Percentiles rank a stretch among this genome's conserved stretches.
Conservation (phyloP, 2,888 invertebrate genomes). For the Drosophila tripunctata region DNA sequence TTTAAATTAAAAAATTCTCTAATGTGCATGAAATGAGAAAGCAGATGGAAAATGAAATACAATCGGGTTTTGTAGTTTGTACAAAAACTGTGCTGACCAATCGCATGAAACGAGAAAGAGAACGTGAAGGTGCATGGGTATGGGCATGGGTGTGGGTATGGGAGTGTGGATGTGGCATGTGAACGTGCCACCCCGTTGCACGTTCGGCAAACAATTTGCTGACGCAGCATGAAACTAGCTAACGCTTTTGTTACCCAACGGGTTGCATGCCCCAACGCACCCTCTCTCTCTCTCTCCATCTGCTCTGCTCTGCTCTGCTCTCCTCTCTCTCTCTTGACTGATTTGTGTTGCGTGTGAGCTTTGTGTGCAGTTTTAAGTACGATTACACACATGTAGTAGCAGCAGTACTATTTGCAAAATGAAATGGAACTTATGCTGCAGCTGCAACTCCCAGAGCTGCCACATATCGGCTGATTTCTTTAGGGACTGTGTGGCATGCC, state of each 20-base stretch:
- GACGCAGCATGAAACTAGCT: conserved; percentile 34
- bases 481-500: conserved; percentile 21
- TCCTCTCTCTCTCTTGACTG: conserved; percentile 7
- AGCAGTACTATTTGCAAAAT: conserved; percentile 73
- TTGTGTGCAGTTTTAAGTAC: conserved; percentile 64
- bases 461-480: conserved; percentile 64
- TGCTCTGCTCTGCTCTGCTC: not conserved
- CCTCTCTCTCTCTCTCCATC: not conserved
- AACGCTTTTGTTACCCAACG: conserved; percentile 23
- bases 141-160: no score
- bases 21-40: conserved; percentile 7
- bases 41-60: not conserved
- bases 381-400: conserved; percentile 66
- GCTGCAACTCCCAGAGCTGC: conserved; percentile 14
- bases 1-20: conserved; percentile 36
- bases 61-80: conserved; percentile 12
- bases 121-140: not conserved
- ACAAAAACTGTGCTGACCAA: conserved; percentile 31
- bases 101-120: conserved; percentile 1
- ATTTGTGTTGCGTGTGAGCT: conserved; percentile 42
- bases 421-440: conserved; percentile 67
- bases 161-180: not conserved
- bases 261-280: not conserved
- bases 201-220: conserved; percentile 70
- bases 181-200: conserved; percentile 33